Evolutionary conservation across 1,140 invertebrate genomes (phyloP).

Genomic region (Drosophila pachea): DNA sequence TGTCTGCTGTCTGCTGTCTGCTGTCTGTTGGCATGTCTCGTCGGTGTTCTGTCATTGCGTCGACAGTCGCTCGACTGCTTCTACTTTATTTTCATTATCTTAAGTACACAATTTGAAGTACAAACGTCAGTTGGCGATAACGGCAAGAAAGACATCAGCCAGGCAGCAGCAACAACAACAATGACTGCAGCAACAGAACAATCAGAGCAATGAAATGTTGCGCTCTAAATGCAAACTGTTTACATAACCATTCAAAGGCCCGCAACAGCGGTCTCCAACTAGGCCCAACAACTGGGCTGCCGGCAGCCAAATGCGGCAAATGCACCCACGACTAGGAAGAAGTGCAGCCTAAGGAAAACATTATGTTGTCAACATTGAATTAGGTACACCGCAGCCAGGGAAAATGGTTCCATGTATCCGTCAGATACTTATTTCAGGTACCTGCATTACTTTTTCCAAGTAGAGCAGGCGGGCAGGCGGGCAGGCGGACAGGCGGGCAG

Average conservation of each 20-base stretch:
- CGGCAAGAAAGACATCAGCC: conserved; percentile 42
- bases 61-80: conserved; percentile 37
- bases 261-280: background rate
- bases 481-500: background rate
- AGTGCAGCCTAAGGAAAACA: conserved; percentile 38
- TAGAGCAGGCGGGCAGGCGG: background rate
- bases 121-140: conserved; percentile 76
- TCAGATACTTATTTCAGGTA: conserved; percentile 6
- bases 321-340: conserved; percentile 26
- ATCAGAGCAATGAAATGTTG: conserved; percentile 51
- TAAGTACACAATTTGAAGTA: conserved; percentile 77
- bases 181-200: conserved; percentile 22
- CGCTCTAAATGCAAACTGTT: conserved; percentile 71
- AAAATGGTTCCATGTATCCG: conserved; percentile 6
- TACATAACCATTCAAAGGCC: conserved; percentile 40
- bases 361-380: conserved; percentile 60
- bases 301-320: conserved; percentile 13
- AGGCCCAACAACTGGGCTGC: background rate
- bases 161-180: conserved; percentile 52
- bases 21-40: conserved; percentile 12
- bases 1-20: background rate
- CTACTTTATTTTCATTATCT: conserved; percentile 68
- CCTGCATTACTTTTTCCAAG: background rate
- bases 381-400: conserved; percentile 49
- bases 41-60: conserved; percentile 11